Conservation (phyloP, 2,888 invertebrate genomes). For the Bembecia ichneumoniformis region DNA sequence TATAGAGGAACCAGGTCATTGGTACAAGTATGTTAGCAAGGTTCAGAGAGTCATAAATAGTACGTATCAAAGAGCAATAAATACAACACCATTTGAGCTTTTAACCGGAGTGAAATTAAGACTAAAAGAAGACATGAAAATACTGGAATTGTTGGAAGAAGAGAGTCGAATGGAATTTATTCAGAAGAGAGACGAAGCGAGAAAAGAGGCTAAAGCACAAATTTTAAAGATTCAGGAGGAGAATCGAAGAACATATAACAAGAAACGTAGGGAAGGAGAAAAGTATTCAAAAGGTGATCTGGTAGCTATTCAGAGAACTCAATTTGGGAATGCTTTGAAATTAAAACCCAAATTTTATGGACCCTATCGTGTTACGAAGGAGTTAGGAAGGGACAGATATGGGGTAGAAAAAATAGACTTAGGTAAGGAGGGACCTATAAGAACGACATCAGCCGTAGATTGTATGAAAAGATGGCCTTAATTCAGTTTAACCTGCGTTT, state of each 20-base stretch:
- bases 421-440: slow-evolving; percentile 17
- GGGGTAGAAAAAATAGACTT: slow-evolving; percentile 18
- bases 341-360: slow-evolving; percentile 28
- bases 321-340: slow-evolving; percentile 30
- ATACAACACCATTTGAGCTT: slow-evolving; percentile 16
- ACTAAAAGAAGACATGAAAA: slow-evolving; percentile 12
- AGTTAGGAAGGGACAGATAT: slow-evolving; percentile 26
- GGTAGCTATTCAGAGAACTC: slow-evolving; percentile 31
- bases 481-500: no score
- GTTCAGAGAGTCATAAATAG: slow-evolving; percentile 11
- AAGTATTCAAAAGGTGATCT: slow-evolving; percentile 8
- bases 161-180: slow-evolving; percentile 19
- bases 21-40: slow-evolving; percentile 17
- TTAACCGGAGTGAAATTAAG: slow-evolving; percentile 18
- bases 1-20: slow-evolving; percentile 21
- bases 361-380: no score
- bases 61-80: slow-evolving; percentile 8
- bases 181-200: slow-evolving; percentile 20
- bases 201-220: slow-evolving; percentile 9
- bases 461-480: no score
- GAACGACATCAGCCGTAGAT: slow-evolving; percentile 22
- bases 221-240: slow-evolving; percentile 13
- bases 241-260: slow-evolving; percentile 8
- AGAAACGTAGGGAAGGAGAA: slow-evolving; percentile 6
- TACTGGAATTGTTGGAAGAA: slow-evolving; percentile 11